Percentiles rank a stretch among this genome's conserved stretches.
Conservation (phyloP, 2,113 vertebrate genomes). For the Psilopsiagon aymara region DNA sequence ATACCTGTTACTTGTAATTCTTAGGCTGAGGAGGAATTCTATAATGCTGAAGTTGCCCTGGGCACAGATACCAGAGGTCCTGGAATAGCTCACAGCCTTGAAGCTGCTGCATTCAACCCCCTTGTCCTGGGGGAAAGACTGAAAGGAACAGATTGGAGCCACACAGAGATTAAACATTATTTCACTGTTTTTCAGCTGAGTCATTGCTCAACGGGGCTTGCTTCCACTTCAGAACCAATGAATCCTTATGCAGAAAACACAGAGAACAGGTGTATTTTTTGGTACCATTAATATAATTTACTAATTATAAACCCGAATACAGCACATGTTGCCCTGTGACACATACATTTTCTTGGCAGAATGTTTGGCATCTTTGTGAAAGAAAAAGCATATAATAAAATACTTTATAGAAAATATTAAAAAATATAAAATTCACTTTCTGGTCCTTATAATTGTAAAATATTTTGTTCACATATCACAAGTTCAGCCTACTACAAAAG, state of each 20-base stretch:
- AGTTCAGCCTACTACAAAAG: conserved; percentile 37
- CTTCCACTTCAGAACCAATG: background rate
- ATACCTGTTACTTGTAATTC: background rate
- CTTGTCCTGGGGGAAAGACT: background rate
- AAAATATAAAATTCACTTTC: conserved; percentile 66
- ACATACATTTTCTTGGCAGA: background rate
- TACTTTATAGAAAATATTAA: conserved; percentile 62
- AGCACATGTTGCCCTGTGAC: background rate
- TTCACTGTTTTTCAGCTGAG: background rate
- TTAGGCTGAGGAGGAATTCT: background rate
- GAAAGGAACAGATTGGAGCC: background rate
- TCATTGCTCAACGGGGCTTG: background rate
- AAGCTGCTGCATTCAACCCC: background rate
- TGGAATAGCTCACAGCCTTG: background rate
- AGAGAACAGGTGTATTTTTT: background rate
- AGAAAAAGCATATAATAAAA: conserved; percentile 41
- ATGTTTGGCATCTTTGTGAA: background rate
- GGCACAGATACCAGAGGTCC: background rate
- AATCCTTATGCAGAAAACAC: background rate
- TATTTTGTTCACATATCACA: conserved; percentile 26
- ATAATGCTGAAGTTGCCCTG: background rate
- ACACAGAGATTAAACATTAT: background rate
- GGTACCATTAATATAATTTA: conserved; percentile 55
- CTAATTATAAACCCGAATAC: conserved; percentile 23
- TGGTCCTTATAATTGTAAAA: conserved; percentile 23